Base-by-base conservation (phyloP, 2,888 invertebrate genomes). In the Uropetala carovei region DNA sequence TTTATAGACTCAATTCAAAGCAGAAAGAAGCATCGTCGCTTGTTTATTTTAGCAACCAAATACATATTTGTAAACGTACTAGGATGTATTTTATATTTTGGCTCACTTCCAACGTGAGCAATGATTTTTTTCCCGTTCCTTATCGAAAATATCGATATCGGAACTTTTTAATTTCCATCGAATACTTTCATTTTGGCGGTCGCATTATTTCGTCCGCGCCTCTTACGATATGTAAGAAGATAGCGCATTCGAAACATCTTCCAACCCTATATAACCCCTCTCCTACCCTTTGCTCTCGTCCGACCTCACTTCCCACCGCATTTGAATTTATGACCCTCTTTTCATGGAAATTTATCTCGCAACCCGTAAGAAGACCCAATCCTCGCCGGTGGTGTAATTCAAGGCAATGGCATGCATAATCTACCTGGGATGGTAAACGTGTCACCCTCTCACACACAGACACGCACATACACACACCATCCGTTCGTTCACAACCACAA, bases 281-380 rank as follows among this genome's bases (percentile, higher is more conserved):
- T 43, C 43, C 5, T 43, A 43, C 43, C 43, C 43, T 43, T 43
- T 43, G 43, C 43, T 60, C 27, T 27, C 27, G 75, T 27, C 75
- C 75, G 13, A 22, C 75, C 75, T 27, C 22, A 27, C 13, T 22
- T 27, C 11, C 18, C 30, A 22, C 86, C 58, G 60, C 59, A 86
- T 86, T 86, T 86, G 86, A 86, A 86, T 86, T 86, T 86, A 86
- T 86, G 60, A 60, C 86, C 86, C 58, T 22, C 86, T 86, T 59
- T 30, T 60, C 86, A 86, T 86, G 86, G 59, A 86, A 86, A 86
- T 86, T 60, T 59, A 64, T 60, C 60, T 86, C 86, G 30, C 30
- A 60, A 43, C 43, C 43, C 18, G 27, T 27, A 75, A 27, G 27
- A 75, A 27, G 27, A 75, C 27, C 75, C 75, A 75, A 75, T 75